phyloP scores from a whole-genome alignment of 1,140 invertebrate species.

The Antheraea mylitta region DNA sequence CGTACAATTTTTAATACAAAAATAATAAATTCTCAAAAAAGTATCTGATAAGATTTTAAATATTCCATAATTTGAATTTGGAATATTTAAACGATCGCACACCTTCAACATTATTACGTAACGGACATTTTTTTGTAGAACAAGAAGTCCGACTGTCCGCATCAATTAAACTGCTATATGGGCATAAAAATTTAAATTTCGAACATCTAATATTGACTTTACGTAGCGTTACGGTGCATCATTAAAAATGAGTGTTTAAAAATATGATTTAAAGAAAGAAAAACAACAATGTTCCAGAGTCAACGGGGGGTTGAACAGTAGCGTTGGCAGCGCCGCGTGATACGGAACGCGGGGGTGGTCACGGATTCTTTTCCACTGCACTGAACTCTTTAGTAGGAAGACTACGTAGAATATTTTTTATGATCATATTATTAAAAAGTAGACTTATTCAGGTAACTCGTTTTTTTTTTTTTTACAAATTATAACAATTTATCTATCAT shows the following conservation, averaged over 20 bases:
- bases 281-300: conserved; percentile 28
- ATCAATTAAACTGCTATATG: conserved; percentile 34
- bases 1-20: too few relatives aligned
- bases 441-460: too few relatives aligned
- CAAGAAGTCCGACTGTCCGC: conserved; percentile 31
- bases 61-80: not conserved
- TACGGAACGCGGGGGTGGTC: conserved; percentile 36
- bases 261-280: conserved; percentile 21
- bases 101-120: not conserved
- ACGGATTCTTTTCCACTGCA: conserved; percentile 10
- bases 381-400: not conserved
- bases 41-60: not conserved
- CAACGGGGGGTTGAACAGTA: conserved; percentile 51
- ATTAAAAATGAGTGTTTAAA: conserved; percentile 22
- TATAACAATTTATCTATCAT: too few relatives aligned
- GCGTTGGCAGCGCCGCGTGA: conserved; percentile 41
- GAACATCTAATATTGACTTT: conserved; percentile 33
- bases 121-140: conserved; percentile 23
- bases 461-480: too few relatives aligned
- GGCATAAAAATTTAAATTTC: conserved; percentile 23
- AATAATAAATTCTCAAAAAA: too few relatives aligned
- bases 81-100: not conserved
- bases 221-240: conserved; percentile 45
- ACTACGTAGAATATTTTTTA: not conserved
- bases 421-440: too few relatives aligned